These are phyloP conservation scores for Phortica magna DNA, from an alignment of 2,888 invertebrate species.

Conservation along the genomic window DNA sequence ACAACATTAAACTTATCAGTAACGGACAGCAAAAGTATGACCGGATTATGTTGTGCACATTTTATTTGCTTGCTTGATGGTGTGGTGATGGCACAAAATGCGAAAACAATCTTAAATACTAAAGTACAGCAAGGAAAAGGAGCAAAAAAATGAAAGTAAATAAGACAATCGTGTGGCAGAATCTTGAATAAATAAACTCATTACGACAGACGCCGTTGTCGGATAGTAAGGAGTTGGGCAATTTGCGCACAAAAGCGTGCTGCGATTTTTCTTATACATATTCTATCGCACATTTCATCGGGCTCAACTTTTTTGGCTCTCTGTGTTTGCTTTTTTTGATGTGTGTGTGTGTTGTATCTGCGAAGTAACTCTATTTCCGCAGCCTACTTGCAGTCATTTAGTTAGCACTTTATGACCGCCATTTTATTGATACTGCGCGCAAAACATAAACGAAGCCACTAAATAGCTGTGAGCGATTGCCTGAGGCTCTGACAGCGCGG, in stretches of 20 bases:
- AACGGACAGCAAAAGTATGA: not conserved
- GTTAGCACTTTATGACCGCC: slow-evolving; percentile 61
- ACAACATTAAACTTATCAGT: not conserved
- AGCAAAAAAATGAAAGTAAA: slow-evolving; percentile 41
- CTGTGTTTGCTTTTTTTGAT: not conserved
- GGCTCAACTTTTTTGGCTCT: not conserved
- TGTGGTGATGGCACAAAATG: not conserved
- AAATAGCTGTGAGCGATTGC: not conserved
- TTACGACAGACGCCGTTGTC: slow-evolving; percentile 43
- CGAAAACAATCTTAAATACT: not conserved
- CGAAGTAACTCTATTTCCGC: slow-evolving; percentile 13
- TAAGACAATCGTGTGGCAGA: slow-evolving; percentile 47
- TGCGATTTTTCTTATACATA: slow-evolving; percentile 12
- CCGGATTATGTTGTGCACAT: slow-evolving; percentile 18
- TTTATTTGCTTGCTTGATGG: not conserved
- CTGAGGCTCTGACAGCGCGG: not conserved
- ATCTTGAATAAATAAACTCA: slow-evolving; percentile 65
- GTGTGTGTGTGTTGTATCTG: not conserved
- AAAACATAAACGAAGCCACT: slow-evolving; percentile 47
- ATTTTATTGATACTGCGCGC: slow-evolving; percentile 69
- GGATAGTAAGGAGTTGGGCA: slow-evolving; percentile 16
- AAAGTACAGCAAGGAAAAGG: not conserved
- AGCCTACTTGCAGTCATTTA: slow-evolving; percentile 20
- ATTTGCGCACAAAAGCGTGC: slow-evolving; percentile 45
- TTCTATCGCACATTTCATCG: too few relatives aligned